phyloP scores from a whole-genome alignment of 2,797 vertebrate genomes.

The Decapterus maruadsi region DNA sequence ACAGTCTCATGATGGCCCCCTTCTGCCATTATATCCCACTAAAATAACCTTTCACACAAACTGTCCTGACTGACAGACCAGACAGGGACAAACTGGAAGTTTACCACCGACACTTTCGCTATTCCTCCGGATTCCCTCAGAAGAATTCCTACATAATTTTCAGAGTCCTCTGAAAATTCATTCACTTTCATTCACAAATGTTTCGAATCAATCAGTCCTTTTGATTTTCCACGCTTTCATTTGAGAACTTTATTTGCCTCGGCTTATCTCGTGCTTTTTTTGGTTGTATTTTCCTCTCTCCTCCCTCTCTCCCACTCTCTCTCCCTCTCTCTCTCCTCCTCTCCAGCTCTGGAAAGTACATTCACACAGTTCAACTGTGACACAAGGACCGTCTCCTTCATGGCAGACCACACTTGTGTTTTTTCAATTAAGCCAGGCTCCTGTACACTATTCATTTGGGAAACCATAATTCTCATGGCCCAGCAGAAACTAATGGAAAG shows the following conservation, averaged over 20 bases:
- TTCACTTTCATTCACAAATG: constrained; percentile 20
- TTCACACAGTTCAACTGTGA: constrained; percentile 83
- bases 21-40: constrained; percentile 49
- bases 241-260: constrained; percentile 64
- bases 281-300: constrained; percentile 71
- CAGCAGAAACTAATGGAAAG: constrained; percentile 91
- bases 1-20: constrained; percentile 50
- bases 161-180: constrained; percentile 13
- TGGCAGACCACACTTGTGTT: constrained; percentile 86
- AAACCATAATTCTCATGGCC: constrained; percentile 91
- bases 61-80: constrained; percentile 39
- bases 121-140: constrained; percentile 14
- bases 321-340: constrained; percentile 63
- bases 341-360: constrained; percentile 88
- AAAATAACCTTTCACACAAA: constrained; percentile 49
- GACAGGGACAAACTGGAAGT: constrained; percentile 39
- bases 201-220: constrained; percentile 47
- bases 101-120: constrained; percentile 25
- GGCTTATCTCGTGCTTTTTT: constrained; percentile 67
- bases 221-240: constrained; percentile 58
- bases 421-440: constrained; percentile 89
- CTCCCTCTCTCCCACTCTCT: constrained; percentile 65
- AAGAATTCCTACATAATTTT: constrained; percentile 19
- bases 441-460: constrained; percentile 90
- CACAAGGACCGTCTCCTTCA: constrained; percentile 86